A percentile compares a stretch with the other conserved stretches of the same genome.
These are phyloP conservation scores for Rotaria socialis DNA, from an alignment of 2,888 invertebrate species.

Conservation along the genomic window DNA sequence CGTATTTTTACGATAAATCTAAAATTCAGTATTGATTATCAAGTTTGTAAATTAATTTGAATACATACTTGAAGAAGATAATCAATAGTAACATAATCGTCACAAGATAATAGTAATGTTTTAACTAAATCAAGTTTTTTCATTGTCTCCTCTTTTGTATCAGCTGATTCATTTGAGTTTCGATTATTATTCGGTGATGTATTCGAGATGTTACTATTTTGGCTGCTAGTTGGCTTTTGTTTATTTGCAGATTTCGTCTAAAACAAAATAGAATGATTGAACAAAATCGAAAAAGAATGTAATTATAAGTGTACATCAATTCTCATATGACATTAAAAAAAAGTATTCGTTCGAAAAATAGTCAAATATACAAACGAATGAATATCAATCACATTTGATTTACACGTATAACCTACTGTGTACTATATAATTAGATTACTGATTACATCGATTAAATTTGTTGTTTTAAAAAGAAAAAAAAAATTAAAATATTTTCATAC, in stretches of 20 bases:
- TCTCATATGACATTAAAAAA: too few species aligned
- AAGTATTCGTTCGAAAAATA: too few species aligned
- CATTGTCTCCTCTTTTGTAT: neutral
- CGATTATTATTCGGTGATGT: neutral
- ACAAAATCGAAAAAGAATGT: too few species aligned
- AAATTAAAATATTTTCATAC: constrained; percentile 46
- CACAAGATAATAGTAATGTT: neutral
- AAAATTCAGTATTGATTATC: neutral
- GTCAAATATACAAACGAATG: too few species aligned
- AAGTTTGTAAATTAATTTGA: too few species aligned
- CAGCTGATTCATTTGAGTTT: neutral
- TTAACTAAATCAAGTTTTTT: neutral
- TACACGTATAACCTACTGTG: too few species aligned
- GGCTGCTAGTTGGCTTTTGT: neutral
- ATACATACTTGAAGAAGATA: neutral
- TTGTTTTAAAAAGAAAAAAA: too few species aligned
- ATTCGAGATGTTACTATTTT: neutral
- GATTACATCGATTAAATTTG: too few species aligned
- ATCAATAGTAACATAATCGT: neutral
- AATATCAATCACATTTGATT: too few species aligned
- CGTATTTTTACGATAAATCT: neutral
- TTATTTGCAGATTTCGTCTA: neutral
- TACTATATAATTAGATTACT: too few species aligned
- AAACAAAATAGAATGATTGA: neutral
- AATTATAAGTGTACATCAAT: too few species aligned